These are phyloP conservation scores for Sericinus montela DNA, from an alignment of 2,888 invertebrate species.

Conservation along the genomic window DNA sequence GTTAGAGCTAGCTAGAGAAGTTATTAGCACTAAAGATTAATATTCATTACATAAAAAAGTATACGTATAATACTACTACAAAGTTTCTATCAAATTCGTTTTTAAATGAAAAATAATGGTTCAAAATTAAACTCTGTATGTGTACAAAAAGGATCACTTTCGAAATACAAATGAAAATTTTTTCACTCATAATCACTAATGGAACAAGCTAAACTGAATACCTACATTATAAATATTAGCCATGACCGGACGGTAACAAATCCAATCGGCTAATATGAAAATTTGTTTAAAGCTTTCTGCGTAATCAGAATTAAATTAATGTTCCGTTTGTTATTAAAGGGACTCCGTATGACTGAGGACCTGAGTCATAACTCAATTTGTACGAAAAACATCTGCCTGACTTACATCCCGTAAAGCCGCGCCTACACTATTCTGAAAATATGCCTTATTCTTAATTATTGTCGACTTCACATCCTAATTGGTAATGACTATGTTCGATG, in stretches of 20 bases:
- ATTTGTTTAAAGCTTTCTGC: constrained; percentile 14
- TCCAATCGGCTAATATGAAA: constrained; percentile 10
- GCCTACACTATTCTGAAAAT: constrained; percentile 7
- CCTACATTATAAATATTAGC: neutral
- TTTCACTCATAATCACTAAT: constrained; percentile 15
- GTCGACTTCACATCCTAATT: too few species aligned
- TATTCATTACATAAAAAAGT: too few species aligned
- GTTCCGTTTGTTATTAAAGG: constrained; percentile 23
- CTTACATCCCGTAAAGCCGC: constrained; percentile 31
- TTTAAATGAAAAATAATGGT: too few species aligned
- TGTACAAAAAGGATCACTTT: neutral
- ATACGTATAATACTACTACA: too few species aligned
- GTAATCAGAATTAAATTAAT: constrained; percentile 26
- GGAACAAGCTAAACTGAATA: constrained; percentile 7
- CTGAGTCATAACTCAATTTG: constrained; percentile 38
- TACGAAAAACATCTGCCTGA: constrained; percentile 46
- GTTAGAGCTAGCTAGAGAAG: too few species aligned
- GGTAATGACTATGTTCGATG: too few species aligned
- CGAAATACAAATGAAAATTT: constrained; percentile 12
- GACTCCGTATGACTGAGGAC: constrained; percentile 25
- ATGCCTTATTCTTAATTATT: too few species aligned
- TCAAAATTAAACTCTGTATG: constrained; percentile 4
- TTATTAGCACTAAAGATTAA: too few species aligned
- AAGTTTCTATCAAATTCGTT: too few species aligned
- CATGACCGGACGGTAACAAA: constrained; percentile 4